Conservation (phyloP, 2,113 vertebrate genomes). For the Pollachius pollachius region DNA sequence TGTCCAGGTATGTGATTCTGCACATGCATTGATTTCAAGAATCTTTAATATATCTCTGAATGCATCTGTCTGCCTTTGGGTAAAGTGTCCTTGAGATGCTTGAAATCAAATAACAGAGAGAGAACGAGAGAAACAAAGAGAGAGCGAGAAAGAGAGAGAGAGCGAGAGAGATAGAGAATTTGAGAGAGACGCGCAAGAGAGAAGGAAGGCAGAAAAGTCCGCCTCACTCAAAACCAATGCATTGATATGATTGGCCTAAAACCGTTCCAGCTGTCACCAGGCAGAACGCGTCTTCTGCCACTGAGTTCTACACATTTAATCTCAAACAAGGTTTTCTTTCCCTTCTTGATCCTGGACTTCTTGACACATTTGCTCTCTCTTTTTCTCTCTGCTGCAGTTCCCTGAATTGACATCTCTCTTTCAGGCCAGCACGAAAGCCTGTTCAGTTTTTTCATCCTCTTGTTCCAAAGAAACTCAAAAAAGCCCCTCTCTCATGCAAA, state of each 20-base stretch:
- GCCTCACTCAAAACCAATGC: slow-evolving; percentile 59
- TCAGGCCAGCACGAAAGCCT: not conserved
- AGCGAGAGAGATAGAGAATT: slow-evolving; percentile 11
- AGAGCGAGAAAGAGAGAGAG: slow-evolving; percentile 30
- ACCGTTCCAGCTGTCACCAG: slow-evolving; percentile 77
- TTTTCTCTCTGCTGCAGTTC: slow-evolving; percentile 21
- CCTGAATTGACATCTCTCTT: not conserved
- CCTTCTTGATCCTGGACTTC: slow-evolving; percentile 16
- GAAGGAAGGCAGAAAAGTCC: slow-evolving; percentile 55
- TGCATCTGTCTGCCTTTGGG: not conserved
- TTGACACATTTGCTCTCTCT: slow-evolving; percentile 47
- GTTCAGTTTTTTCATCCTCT: not conserved
- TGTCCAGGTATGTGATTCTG: not conserved
- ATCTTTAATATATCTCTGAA: not conserved
- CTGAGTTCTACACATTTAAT: slow-evolving; percentile 65
- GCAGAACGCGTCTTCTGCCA: slow-evolving; percentile 75
- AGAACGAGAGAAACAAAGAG: slow-evolving; percentile 23
- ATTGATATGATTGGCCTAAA: slow-evolving; percentile 65
- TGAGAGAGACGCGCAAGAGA: slow-evolving; percentile 7
- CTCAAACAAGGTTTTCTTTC: slow-evolving; percentile 28
- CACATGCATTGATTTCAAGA: not conserved
- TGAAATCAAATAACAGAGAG: slow-evolving; percentile 35
- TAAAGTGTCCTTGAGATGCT: slow-evolving; percentile 43
- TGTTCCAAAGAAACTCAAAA: slow-evolving; percentile 7
- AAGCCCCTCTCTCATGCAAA: not conserved